These are phyloP conservation scores for Nomada flava DNA, from an alignment of 2,888 invertebrate genomes.

Conservation along the genomic window DNA sequence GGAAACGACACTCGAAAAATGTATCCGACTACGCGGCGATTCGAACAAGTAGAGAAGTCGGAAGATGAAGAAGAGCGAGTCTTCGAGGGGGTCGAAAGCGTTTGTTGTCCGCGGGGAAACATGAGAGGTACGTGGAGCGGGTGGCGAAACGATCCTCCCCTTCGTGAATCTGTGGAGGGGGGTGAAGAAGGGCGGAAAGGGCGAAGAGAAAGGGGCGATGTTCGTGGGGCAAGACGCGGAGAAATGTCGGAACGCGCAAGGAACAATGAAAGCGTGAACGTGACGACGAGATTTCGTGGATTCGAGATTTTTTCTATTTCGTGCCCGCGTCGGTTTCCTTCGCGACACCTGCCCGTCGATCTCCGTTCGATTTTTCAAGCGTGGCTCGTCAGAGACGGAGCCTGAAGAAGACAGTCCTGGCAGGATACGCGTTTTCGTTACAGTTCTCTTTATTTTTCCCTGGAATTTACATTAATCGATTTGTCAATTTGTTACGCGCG, in stretches of 20 bases:
- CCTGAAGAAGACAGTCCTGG: no score
- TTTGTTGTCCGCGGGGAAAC: background rate
- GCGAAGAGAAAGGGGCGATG: background rate
- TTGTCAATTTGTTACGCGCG: no score
- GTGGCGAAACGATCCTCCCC: background rate
- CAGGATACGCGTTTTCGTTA: no score
- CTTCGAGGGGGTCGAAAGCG: background rate
- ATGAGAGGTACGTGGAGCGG: background rate
- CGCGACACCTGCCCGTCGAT: no score
- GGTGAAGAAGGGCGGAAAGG: background rate
- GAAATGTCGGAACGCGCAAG: slow-evolving; percentile 36
- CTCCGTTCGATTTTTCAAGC: no score
- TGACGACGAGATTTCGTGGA: slow-evolving; percentile 57
- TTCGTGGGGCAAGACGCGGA: slow-evolving; percentile 2
- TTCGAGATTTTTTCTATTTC: slow-evolving; percentile 18
- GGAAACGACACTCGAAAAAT: slow-evolving; percentile 24
- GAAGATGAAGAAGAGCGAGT: background rate
- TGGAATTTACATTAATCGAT: no score
- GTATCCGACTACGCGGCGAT: slow-evolving; percentile 9
- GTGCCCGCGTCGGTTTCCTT: no score
- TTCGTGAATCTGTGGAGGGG: background rate
- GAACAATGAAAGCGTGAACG: slow-evolving; percentile 62
- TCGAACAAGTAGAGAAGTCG: slow-evolving; percentile 9
- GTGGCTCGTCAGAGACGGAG: no score
- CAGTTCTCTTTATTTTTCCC: no score